Evolutionary conservation across 2,888 invertebrate genomes (phyloP).

Genomic region (Agonopterix alstromeriana): DNA sequence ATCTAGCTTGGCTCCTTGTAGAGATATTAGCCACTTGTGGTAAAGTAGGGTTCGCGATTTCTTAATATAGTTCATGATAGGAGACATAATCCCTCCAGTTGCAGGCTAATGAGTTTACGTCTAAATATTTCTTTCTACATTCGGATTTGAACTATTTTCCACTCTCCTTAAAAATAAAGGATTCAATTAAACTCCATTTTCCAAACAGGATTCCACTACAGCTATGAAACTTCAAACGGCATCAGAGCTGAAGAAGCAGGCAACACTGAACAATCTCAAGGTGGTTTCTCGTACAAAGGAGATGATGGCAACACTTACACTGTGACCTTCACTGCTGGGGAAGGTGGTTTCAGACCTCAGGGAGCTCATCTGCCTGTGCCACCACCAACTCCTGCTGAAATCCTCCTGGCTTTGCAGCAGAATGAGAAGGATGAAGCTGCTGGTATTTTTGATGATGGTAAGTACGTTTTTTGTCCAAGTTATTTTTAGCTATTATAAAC

Average conservation of each 20-base stretch:
- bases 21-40: too few relatives aligned
- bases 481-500: too few relatives aligned
- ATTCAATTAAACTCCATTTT: not conserved
- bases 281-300: constrained; percentile 75
- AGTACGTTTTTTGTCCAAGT: constrained; percentile 6
- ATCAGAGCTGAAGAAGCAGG: constrained; percentile 56
- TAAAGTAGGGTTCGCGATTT: too few relatives aligned
- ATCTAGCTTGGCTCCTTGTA: too few relatives aligned
- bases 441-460: constrained; percentile 73
- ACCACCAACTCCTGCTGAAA: constrained; percentile 76
- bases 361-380: constrained; percentile 76
- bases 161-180: not conserved
- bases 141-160: not conserved
- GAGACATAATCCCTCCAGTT: too few relatives aligned
- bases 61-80: too few relatives aligned
- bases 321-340: constrained; percentile 72
- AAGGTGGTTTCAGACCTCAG: constrained; percentile 73
- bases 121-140: not conserved
- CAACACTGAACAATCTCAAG: constrained; percentile 45
- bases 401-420: constrained; percentile 62
- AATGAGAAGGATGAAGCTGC: constrained; percentile 73
- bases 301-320: constrained; percentile 75
- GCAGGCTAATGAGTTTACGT: too few relatives aligned
- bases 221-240: constrained; percentile 60
- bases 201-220: constrained; percentile 49